Base-by-base conservation (phyloP, 2,797 vertebrate species). In the Acropternis orthonyx region DNA sequence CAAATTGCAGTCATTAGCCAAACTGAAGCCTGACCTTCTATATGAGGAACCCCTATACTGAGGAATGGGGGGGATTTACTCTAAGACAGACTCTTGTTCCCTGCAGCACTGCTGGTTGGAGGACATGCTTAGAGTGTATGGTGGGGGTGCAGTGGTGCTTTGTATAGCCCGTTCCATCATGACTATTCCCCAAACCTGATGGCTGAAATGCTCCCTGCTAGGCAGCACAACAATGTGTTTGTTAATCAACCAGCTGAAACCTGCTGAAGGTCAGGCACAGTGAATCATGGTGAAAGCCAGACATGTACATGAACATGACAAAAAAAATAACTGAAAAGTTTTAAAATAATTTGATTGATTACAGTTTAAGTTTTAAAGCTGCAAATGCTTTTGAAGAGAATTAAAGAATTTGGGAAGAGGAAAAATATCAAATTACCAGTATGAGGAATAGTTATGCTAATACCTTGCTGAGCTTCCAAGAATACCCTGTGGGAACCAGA, bases 371-470 rank as follows among this genome's bases (percentile, higher is more conserved):
- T 9, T 84, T 36, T 44, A 86, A 92, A 88, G 23, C 17, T 88
- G 24, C 5, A 93, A 83, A 75, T 62, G 36, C 16, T 80, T 83
- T 92, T 66, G 39, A 88, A 77, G 21, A 46, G n/a, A 92, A 75
- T 51, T 69, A 62, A 85, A 87, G 51, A 39, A 86, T 24, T 58
- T 73, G 30, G 12, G 62, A 85, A 81, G 28, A 58, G 61, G 23
- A 27, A 78, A 94, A 94, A 61, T 62, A 92, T 69, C 23, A 69
- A 81, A 73, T 91, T 92, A 48, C 39, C 36, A 73, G n/a, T 81
- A 62, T 3, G 9, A 88, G 30, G 26, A 88, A 86, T 81, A 34
- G 89, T 89, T 83, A 75, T 78, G 49, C 62, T 92, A 87, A 73
- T 84, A 73, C 15, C 8, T 90, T 93, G 52, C 48, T 93, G 77